Evolutionary conservation across 2,113 vertebrate species (phyloP).

Genomic region (Chionomys nivalis): DNA sequence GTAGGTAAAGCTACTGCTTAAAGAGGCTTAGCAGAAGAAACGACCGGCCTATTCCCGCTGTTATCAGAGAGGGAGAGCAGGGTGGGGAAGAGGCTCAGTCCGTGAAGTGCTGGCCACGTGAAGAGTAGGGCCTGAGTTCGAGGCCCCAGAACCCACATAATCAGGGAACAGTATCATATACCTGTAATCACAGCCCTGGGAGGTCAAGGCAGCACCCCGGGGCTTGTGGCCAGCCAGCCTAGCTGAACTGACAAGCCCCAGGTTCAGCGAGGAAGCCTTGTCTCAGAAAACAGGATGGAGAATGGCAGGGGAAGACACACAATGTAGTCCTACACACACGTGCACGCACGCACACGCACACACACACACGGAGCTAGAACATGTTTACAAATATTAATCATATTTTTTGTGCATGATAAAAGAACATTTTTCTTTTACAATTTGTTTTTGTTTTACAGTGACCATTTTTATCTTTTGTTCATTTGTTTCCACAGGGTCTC

Average conservation of each 20-base stretch:
- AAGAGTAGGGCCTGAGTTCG: not conserved
- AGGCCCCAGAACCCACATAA: not conserved
- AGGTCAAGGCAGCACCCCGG: not conserved
- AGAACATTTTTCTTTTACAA: not conserved
- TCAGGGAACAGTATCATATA: not conserved
- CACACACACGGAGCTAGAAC: not conserved
- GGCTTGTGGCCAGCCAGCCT: not conserved
- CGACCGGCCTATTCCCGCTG: not conserved
- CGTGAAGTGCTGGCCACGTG: not conserved
- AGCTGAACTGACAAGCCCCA: not conserved
- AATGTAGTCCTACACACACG: not conserved
- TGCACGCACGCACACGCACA: not conserved
- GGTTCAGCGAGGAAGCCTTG: not conserved
- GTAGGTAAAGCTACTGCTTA: not conserved
- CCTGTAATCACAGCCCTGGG: not conserved
- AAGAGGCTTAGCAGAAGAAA: constrained; percentile 41
- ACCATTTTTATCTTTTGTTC: constrained; percentile 2
- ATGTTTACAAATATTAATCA: constrained; percentile 20
- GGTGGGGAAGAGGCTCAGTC: not conserved
- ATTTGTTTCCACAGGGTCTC: not conserved
- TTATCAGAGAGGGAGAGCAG: not conserved
- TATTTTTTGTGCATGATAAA: constrained; percentile 20
- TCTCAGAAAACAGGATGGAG: not conserved
- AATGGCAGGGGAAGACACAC: not conserved
- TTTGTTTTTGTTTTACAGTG: constrained; percentile 31